Conservation (phyloP, 35 echinoderm and acorn worm genomes). For the Strongylocentrotus purpuratus region DNA sequence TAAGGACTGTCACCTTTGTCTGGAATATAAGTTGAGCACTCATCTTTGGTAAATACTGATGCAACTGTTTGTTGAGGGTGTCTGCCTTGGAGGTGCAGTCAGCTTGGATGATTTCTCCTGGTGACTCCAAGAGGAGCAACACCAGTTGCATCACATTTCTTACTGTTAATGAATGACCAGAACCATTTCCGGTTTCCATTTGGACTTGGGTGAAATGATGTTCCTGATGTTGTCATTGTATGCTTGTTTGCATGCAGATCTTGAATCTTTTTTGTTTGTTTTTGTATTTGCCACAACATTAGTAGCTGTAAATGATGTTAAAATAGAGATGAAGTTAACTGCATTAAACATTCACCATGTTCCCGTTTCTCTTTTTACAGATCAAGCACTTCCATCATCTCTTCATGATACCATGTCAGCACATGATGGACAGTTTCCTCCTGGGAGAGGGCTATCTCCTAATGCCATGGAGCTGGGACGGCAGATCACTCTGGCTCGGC, state of each 20-base stretch:
- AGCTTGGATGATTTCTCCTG: background rate
- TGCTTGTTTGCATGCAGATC: too few species aligned
- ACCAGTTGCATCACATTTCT: slow-evolving; percentile 3
- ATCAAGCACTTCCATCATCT: background rate
- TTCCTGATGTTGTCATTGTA: too few species aligned
- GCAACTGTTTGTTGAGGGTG: too few species aligned
- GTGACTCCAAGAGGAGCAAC: background rate
- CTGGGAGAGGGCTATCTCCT: slow-evolving; percentile 15
- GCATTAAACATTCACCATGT: too few species aligned
- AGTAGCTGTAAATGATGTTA: too few species aligned
- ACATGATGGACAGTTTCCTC: background rate
- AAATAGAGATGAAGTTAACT: too few species aligned
- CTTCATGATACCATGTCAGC: background rate
- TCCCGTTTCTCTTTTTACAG: background rate
- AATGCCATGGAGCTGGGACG: slow-evolving; percentile 11
- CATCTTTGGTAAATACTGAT: too few species aligned
- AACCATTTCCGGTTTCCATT: slow-evolving; percentile 12
- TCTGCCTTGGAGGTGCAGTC: too few species aligned
- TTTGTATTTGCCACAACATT: too few species aligned
- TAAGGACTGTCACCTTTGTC: slow-evolving; percentile 6
- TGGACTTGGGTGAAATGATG: background rate
- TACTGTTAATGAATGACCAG: slow-evolving; percentile 50
- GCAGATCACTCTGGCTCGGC: slow-evolving; percentile 1
- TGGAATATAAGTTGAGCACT: background rate
- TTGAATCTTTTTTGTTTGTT: too few species aligned